A percentile compares a stretch with the other conserved stretches of the same genome.
Conservation (phyloP, 2,797 vertebrate species). For the Manis crassicaudata region DNA sequence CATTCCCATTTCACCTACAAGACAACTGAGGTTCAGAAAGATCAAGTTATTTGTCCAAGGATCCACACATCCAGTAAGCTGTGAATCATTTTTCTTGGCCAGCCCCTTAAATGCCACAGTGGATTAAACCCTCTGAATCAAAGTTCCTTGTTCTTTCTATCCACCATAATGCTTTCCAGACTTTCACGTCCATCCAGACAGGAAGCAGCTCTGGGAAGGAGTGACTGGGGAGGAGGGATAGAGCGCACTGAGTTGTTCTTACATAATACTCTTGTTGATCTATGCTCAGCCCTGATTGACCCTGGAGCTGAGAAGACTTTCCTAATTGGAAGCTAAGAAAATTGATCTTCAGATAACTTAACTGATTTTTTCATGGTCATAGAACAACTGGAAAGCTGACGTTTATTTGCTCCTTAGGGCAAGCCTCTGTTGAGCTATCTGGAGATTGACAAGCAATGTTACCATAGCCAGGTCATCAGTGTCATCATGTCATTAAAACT, state of each 20-base stretch:
- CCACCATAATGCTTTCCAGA: background rate
- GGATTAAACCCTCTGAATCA: background rate
- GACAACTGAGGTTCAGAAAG: background rate
- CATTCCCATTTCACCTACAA: background rate
- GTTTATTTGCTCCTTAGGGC: background rate
- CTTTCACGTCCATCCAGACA: background rate
- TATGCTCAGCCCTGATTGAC: background rate
- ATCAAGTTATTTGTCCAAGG: background rate
- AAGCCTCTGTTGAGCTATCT: background rate
- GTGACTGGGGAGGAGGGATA: background rate
- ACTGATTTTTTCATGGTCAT: background rate
- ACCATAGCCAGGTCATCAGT: background rate
- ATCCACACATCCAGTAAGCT: background rate
- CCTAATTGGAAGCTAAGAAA: conserved; percentile 32
- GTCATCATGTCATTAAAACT: background rate
- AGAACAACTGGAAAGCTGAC: background rate
- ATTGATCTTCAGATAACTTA: background rate
- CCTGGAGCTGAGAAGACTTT: background rate
- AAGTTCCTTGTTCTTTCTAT: background rate
- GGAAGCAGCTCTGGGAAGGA: background rate
- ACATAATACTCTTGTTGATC: too few species aligned
- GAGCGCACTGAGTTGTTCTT: background rate
- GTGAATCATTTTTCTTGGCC: background rate
- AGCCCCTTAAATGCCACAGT: background rate
- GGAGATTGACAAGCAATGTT: background rate